Evolutionary conservation across 2,113 vertebrate species (phyloP), one percentile per base, ranked within the genome.

Genomic region (Siphamia tubifer): DNA sequence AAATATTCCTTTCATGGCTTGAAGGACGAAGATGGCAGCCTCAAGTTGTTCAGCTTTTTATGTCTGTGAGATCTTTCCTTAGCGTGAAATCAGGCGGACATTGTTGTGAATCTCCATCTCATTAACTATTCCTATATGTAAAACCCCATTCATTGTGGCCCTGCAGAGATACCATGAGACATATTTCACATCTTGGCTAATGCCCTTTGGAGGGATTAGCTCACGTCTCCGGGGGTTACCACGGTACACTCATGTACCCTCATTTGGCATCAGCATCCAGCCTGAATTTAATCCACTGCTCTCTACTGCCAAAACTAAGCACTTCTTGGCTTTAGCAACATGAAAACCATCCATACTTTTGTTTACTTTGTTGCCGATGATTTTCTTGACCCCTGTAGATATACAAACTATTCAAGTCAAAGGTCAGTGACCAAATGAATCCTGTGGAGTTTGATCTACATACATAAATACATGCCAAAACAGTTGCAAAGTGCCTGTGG

Each of bases 61-160:
- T 54, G 30, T 44, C 47, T 42, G 24, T 44, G 62, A 54, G 52
- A 67, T 84, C 80, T 73, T 53, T n/a, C 21, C 9, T 8, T 24
- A 36, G 74, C 82, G 77, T 91, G 90, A 92, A 90, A 91, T 90
- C 67, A n/a, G 15, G 28, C 16, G 2, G 90, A 86, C 86, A 49
- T 53, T 17, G 56, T 12, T 47, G 61, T 60, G 77, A 81, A 80
- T 82, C 77, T 82, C 54, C 75, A 65, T 62, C 83, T 87, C 81
- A 74, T 85, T 86, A 27, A 17, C n/a, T 52, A 60, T 80, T 83
- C 74, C 53, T 67, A 49, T 58, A 82, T 87, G 83, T 75, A 81
- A 89, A 88, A 60, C 54, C 55, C 55, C 53, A 40, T 40, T 38
- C 79, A 74, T 54, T 62, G 63, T 82, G 80, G 34, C 53, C 65